A percentile compares a stretch with the other conserved stretches of the same genome.
phyloP scores from a whole-genome alignment of 2,797 vertebrate species.

The Enteromius treurensis region DNA sequence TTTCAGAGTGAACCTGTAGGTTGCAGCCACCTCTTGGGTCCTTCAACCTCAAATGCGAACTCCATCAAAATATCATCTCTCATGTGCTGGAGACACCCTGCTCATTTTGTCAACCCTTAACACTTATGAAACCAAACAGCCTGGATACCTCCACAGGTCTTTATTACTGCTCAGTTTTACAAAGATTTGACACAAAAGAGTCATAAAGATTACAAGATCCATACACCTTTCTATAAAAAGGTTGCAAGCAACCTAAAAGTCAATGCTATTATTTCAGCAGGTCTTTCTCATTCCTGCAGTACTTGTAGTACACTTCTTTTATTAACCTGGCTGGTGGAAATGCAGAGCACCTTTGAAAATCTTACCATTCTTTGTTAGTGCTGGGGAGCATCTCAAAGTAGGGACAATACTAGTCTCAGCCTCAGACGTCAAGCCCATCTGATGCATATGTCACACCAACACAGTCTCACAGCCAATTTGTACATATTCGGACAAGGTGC shows the following conservation, averaged over 20 bases:
- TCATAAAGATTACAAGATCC: slow-evolving; percentile 58
- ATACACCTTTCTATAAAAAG: slow-evolving; percentile 57
- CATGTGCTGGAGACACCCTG: slow-evolving; percentile 61
- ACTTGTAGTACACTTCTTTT: slow-evolving; percentile 54
- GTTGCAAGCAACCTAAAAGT: slow-evolving; percentile 50
- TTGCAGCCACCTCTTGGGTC: slow-evolving; percentile 55
- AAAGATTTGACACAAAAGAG: slow-evolving; percentile 59
- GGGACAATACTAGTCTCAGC: background rate
- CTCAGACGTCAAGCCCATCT: no score
- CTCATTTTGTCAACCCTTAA: slow-evolving; percentile 62
- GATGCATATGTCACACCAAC: no score
- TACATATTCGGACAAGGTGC: no score
- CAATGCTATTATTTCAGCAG: slow-evolving; percentile 53
- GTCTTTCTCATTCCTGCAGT: slow-evolving; percentile 57
- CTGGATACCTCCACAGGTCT: slow-evolving; percentile 43
- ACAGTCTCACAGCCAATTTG: no score
- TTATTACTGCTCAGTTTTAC: slow-evolving; percentile 54
- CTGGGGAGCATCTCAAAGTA: background rate
- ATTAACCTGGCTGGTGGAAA: slow-evolving; percentile 47
- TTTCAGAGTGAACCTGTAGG: slow-evolving; percentile 52
- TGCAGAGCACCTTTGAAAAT: slow-evolving; percentile 41
- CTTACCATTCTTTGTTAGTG: background rate
- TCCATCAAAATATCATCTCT: slow-evolving; percentile 71
- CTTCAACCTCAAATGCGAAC: slow-evolving; percentile 62
- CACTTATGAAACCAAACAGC: slow-evolving; percentile 62